Conservation (phyloP, 2,113 vertebrate species). For the Elgaria multicarinata region DNA sequence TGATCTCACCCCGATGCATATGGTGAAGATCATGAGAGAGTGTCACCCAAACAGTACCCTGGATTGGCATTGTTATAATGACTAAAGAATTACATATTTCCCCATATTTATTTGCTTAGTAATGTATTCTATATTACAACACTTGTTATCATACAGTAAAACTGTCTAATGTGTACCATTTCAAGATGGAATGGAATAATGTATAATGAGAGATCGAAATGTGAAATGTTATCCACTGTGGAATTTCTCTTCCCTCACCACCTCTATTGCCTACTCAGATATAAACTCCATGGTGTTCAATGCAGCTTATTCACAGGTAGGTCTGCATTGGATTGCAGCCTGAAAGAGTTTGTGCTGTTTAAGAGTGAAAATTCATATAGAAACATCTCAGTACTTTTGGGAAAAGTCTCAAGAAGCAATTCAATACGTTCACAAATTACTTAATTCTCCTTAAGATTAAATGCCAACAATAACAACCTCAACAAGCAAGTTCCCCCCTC, state of each 20-base stretch:
- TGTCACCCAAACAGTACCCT: not conserved
- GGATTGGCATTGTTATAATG: not conserved
- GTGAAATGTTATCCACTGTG: conserved; percentile 14
- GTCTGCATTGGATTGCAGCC: not conserved
- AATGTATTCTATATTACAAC: not conserved
- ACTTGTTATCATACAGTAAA: not conserved
- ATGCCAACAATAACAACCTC: conserved; percentile 43
- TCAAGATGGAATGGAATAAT: not conserved
- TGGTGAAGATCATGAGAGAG: not conserved
- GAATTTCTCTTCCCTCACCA: not conserved
- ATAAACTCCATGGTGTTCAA: not conserved
- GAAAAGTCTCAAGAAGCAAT: not conserved
- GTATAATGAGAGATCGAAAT: not conserved
- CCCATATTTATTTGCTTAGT: not conserved
- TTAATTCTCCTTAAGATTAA: not conserved
- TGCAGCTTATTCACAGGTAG: not conserved
- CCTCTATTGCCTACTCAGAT: not conserved
- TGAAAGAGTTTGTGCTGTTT: not conserved
- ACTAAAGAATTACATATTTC: not conserved
- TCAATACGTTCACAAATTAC: not conserved
- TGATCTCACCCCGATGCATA: not conserved
- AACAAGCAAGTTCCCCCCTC: conserved; percentile 32
- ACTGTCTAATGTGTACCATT: not conserved
- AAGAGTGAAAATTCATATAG: not conserved
- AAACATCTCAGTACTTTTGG: not conserved